These are phyloP conservation scores for Lepidochitona cinerea DNA, from an alignment of 2,888 invertebrate genomes.

Conservation along the genomic window DNA sequence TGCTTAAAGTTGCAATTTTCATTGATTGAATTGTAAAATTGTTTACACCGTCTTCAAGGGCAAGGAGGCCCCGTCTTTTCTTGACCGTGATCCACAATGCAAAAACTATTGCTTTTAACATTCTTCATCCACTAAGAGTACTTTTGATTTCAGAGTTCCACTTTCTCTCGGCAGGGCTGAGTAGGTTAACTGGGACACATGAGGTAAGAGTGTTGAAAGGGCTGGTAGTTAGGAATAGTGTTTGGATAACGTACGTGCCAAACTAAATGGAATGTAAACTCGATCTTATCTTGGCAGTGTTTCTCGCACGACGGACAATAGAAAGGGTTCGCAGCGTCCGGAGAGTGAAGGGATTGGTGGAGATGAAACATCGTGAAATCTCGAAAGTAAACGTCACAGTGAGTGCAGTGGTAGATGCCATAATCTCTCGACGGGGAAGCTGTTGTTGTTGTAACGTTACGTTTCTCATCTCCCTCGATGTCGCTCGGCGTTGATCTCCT, in stretches of 20 bases:
- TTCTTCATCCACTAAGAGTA: too few relatives aligned
- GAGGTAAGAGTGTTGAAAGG: constrained; percentile 56
- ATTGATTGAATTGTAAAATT: too few relatives aligned
- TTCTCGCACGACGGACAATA: constrained; percentile 60
- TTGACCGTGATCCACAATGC: too few relatives aligned
- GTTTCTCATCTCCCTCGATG: constrained; percentile 53
- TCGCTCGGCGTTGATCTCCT: neutral
- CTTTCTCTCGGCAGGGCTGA: too few relatives aligned
- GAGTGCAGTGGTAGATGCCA: constrained; percentile 60
- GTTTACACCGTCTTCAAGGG: too few relatives aligned
- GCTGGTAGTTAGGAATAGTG: constrained; percentile 63
- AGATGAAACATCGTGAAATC: constrained; percentile 65
- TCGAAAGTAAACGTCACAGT: constrained; percentile 62
- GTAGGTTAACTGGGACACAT: neutral
- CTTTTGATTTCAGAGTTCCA: too few relatives aligned
- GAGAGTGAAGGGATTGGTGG: constrained; percentile 62
- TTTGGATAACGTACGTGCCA: constrained; percentile 65
- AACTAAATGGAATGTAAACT: constrained; percentile 65
- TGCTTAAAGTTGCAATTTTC: too few relatives aligned
- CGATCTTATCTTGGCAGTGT: constrained; percentile 61
- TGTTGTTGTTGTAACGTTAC: constrained; percentile 56
- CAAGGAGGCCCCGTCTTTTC: too few relatives aligned
- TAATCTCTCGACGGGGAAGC: constrained; percentile 54
- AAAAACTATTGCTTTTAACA: too few relatives aligned
- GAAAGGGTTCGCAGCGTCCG: constrained; percentile 56